Evolutionary conservation across 2,888 invertebrate genomes (phyloP).

Genomic region (Dryobota labecula): DNA sequence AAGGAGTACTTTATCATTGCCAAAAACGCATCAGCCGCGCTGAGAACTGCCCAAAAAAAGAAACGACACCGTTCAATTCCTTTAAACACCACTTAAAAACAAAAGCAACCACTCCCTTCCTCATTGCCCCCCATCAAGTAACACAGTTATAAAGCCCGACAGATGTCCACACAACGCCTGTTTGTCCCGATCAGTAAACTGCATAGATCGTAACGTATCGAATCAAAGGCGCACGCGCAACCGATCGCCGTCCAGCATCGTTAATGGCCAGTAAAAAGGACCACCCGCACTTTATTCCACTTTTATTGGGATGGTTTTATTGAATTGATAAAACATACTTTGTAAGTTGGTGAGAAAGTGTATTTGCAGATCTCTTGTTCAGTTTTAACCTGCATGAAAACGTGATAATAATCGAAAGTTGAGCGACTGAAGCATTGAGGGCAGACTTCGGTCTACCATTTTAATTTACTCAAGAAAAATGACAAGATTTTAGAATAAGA

Average conservation of each 20-base stretch:
- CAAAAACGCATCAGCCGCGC: not conserved
- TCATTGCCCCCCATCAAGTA: slow-evolving; percentile 50
- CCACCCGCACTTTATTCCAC: slow-evolving; percentile 71
- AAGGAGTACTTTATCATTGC: not conserved
- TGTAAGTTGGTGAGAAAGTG: slow-evolving; percentile 22
- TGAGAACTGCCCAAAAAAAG: not conserved
- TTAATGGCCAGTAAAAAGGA: slow-evolving; percentile 76
- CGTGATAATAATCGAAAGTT: not conserved
- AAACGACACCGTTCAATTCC: not conserved
- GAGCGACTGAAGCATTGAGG: no score
- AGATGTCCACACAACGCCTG: slow-evolving; percentile 67
- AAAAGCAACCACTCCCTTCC: slow-evolving; percentile 28
- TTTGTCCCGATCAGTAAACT: slow-evolving; percentile 67
- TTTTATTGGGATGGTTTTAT: slow-evolving; percentile 53
- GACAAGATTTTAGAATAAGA: no score
- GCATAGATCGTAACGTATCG: slow-evolving; percentile 67
- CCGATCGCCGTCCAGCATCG: slow-evolving; percentile 58
- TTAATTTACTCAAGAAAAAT: not conserved
- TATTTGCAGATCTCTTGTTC: not conserved
- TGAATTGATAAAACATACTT: slow-evolving; percentile 40
- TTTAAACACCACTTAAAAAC: slow-evolving; percentile 22
- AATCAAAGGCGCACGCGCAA: slow-evolving; percentile 65
- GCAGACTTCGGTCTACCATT: not conserved
- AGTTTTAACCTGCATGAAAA: not conserved
- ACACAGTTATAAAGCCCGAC: slow-evolving; percentile 52